A percentile compares a stretch with the other conserved stretches of the same genome.
Evolutionary conservation across 2,797 vertebrate species (phyloP).

Genomic region (Pseudomugil gertrudae): DNA sequence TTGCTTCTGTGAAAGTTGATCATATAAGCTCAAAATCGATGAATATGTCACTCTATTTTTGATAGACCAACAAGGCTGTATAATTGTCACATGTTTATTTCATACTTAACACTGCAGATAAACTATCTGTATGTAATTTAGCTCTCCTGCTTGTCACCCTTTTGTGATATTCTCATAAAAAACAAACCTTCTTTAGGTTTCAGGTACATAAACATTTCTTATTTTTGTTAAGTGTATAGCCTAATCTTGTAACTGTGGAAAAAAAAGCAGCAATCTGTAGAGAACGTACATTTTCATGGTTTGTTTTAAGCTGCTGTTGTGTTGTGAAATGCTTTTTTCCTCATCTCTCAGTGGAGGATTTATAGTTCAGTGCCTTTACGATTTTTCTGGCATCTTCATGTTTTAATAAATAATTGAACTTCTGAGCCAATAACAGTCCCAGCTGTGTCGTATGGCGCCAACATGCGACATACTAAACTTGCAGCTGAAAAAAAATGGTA

Average conservation of each 20-base stretch:
- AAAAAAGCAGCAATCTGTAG: neutral
- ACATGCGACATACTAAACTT: constrained; percentile 21
- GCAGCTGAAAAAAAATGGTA: neutral
- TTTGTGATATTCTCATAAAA: neutral
- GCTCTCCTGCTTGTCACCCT: neutral
- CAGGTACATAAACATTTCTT: neutral
- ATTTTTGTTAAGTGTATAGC: neutral
- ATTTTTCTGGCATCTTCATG: constrained; percentile 64
- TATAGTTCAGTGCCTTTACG: constrained; percentile 44
- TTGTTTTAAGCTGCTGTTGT: neutral
- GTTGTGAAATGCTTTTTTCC: neutral
- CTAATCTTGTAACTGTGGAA: neutral
- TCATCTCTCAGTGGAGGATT: constrained; percentile 29
- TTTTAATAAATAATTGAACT: constrained; percentile 76
- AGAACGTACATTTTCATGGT: constrained; percentile 1
- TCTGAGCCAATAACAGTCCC: constrained; percentile 41
- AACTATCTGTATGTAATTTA: neutral
- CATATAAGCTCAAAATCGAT: neutral
- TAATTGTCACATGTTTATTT: neutral
- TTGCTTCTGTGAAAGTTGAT: neutral
- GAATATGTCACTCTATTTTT: neutral
- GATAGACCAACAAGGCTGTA: neutral
- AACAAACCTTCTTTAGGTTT: neutral
- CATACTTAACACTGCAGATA: neutral
- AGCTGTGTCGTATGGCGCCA: neutral